Base-by-base conservation (phyloP, 2,888 invertebrate species). In the Nematopogon swammerdamellus region DNA sequence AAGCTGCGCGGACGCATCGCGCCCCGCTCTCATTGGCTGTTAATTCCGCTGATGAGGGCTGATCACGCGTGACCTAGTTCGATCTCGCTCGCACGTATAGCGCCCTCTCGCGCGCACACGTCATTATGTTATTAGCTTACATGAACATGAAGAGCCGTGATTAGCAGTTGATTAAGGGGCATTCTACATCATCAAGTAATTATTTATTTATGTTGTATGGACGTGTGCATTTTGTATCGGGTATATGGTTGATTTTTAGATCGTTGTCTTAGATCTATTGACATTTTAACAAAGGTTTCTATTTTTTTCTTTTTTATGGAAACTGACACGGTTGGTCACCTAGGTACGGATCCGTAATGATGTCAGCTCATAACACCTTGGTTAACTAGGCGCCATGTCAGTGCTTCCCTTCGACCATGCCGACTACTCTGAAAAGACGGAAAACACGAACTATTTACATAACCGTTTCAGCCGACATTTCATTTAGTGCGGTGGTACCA, bases 171-270 rank as follows among this genome's bases (percentile, higher is more conserved):
- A 76, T 76, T 76, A 76, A 68, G 72, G 65, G 63, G 67, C 73
- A 74, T 76, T 74, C 75, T 71, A 70, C 67, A 68, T 75, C 74
- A 75, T 75, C 74, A 70, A 70, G 72, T 72, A 72, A 74, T 76
- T 75, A 75, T 76, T 76, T 76, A 76, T 76, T 75, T 75, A 71
- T 75, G 73, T 73, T 75, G 70, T 70, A 68, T 65, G 69, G 61
- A 58, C 67, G 66, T 71, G 75, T 74, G 67, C 71, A 72, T 75
- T 73, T 73, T 75, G 68, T 70, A 59, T 53, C 25, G 51, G 69
- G 73, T 63, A 65, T 63, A 64, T 10, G 54, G 3, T 0, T 18
- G 53, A 18, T 29, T 17, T 44, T 16, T 19, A 63, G 62, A 71
- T 18, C 17, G 1, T 20, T 60, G 5, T 25, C 5, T 25, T 25